Conservation (phyloP, 2,888 invertebrate genomes). For the Drosophila macrospina region DNA sequence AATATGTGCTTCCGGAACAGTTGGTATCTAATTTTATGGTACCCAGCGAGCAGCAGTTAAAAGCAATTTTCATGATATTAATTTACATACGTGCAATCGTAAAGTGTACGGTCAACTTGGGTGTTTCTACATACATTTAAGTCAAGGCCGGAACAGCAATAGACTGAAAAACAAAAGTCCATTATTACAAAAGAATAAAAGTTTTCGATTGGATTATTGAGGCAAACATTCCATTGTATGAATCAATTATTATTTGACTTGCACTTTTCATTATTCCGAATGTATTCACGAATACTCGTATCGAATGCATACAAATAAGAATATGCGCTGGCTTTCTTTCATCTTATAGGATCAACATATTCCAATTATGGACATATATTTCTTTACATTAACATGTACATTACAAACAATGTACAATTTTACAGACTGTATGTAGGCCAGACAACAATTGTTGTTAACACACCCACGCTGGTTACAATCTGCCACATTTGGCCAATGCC, state of each 20-base stretch:
- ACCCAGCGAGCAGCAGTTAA: conserved; percentile 2
- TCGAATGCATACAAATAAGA: background rate
- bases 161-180: conserved; percentile 37
- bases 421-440: conserved; percentile 39
- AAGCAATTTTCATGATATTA: conserved; percentile 39
- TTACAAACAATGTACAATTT: conserved; percentile 25
- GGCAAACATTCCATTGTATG: conserved; percentile 16
- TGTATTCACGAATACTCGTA: background rate
- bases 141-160: conserved; percentile 35
- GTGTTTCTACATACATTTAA: conserved; percentile 27
- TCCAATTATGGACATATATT: conserved; percentile 5
- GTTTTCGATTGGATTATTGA: conserved; percentile 29
- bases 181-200: conserved; percentile 36
- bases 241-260: conserved; percentile 26
- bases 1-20: conserved; percentile 9
- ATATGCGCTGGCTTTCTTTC: conserved; percentile 18
- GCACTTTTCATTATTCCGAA: conserved; percentile 9
- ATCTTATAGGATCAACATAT: conserved; percentile 5
- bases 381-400: conserved; percentile 1
- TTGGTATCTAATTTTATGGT: conserved; percentile 1
- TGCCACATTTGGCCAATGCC: conserved; percentile 61
- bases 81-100: conserved; percentile 42
- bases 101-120: conserved; percentile 38
- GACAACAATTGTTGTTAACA: conserved; percentile 47
- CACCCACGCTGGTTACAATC: conserved; percentile 42